These are phyloP conservation scores for Nipponacmea schrenckii DNA, from an alignment of 2,888 invertebrate genomes.

Conservation along the genomic window DNA sequence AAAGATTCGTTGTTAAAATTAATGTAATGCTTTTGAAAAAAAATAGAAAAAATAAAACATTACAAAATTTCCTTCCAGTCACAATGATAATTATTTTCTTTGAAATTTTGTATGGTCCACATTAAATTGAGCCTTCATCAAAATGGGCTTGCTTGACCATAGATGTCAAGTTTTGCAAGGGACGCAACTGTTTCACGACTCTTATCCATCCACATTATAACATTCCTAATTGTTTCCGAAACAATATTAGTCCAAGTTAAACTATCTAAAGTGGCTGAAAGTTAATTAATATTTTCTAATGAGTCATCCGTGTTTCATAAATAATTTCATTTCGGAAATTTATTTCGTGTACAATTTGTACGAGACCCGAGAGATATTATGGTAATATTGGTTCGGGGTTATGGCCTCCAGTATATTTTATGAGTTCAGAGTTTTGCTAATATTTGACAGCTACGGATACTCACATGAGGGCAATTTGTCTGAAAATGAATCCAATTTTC, in stretches of 20 bases:
- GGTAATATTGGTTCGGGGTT: conserved; percentile 8
- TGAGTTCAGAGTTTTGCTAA: conserved; percentile 3
- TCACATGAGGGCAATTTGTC: conserved; percentile 8
- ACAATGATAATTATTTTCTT: no score
- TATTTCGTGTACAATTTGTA: conserved; percentile 3
- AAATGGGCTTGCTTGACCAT: no score
- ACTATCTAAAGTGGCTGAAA: background rate
- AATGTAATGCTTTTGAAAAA: no score
- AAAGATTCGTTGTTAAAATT: no score
- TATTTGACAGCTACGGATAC: conserved; percentile 5
- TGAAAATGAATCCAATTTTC: conserved; percentile 6
- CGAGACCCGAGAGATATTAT: conserved; percentile 7
- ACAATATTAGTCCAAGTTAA: background rate
- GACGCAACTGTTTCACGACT: background rate
- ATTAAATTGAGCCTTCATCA: no score
- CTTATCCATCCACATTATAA: no score
- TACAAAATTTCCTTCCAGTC: no score
- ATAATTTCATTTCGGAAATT: conserved; percentile 2
- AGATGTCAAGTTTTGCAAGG: background rate
- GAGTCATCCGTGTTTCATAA: conserved; percentile 7
- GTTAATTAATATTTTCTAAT: conserved; percentile 9
- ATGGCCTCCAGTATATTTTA: conserved; percentile 1
- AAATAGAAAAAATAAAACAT: no score
- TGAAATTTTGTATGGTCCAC: no score
- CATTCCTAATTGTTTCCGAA: background rate